A percentile compares a stretch with the other conserved stretches of the same genome.
Evolutionary conservation across 2,888 invertebrate species (phyloP).

Genomic region (Timandra comae): DNA sequence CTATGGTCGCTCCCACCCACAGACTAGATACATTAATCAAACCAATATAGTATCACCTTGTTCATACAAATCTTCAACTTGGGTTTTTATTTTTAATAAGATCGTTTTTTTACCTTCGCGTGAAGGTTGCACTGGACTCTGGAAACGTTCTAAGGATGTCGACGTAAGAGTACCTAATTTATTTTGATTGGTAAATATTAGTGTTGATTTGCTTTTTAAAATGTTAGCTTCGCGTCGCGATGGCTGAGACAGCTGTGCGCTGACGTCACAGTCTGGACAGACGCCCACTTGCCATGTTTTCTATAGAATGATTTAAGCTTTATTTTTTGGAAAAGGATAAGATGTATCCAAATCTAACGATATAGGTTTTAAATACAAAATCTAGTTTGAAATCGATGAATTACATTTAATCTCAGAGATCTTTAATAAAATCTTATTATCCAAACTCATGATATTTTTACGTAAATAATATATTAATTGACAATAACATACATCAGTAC

Average conservation of each 20-base stretch:
- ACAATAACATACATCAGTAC: too few relatives aligned
- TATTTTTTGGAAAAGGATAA: constrained; percentile 23
- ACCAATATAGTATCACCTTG: constrained; percentile 17
- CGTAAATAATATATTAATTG: too few relatives aligned
- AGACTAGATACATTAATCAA: constrained; percentile 15
- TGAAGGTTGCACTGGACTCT: constrained; percentile 26
- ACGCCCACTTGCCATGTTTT: constrained; percentile 32
- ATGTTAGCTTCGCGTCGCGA: constrained; percentile 32
- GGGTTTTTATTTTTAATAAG: constrained; percentile 26
- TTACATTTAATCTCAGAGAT: too few relatives aligned
- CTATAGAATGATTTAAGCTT: constrained; percentile 36
- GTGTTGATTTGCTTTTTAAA: constrained; percentile 34
- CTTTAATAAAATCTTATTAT: too few relatives aligned
- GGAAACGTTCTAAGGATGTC: constrained; percentile 17
- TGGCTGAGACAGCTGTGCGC: constrained; percentile 39
- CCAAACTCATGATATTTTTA: too few relatives aligned
- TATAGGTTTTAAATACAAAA: too few relatives aligned
- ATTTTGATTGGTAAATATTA: constrained; percentile 28
- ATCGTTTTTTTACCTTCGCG: constrained; percentile 30
- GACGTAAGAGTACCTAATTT: too few relatives aligned
- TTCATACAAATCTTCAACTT: constrained; percentile 26
- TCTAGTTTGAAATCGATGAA: too few relatives aligned
- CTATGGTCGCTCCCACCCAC: too few relatives aligned
- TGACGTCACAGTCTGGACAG: constrained; percentile 40
- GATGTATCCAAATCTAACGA: not conserved